phyloP scores from a whole-genome alignment of 2,113 vertebrate species.

The Ploceus nigricollis region DNA sequence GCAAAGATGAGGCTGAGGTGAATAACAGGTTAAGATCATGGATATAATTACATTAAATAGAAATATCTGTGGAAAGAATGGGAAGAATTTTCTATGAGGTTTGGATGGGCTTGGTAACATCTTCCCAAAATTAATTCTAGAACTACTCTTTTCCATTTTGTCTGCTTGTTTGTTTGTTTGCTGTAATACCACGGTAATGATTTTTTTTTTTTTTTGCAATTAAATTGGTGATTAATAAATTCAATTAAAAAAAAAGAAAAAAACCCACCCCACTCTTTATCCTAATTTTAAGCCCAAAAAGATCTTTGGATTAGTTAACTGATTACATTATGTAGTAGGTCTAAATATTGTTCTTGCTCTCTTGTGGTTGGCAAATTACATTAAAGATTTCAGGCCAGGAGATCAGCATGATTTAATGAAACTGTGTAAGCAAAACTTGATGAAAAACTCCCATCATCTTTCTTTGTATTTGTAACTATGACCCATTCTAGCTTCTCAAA shows the following conservation, averaged over 20 bases:
- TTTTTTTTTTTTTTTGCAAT: neutral
- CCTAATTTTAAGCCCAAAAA: neutral
- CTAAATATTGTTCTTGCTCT: neutral
- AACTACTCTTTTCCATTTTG: neutral
- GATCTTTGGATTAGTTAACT: neutral
- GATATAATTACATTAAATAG: neutral
- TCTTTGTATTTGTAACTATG: neutral
- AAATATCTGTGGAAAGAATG: neutral
- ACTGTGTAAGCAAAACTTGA: neutral
- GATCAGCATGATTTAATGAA: neutral
- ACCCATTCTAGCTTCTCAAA: neutral
- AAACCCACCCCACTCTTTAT: rapidly evolving
- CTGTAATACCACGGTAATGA: neutral
- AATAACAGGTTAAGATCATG: neutral
- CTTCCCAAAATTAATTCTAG: neutral
- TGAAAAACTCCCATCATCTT: neutral
- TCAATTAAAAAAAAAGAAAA: neutral
- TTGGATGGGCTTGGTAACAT: neutral
- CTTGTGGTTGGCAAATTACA: neutral
- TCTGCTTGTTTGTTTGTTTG: neutral
- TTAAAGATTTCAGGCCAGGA: neutral
- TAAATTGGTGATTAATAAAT: neutral
- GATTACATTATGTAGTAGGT: neutral
- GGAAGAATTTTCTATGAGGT: neutral
- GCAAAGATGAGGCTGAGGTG: neutral